phyloP scores from a whole-genome alignment of 2,113 vertebrate genomes.

The Neolamprologus caudopunctatus region DNA sequence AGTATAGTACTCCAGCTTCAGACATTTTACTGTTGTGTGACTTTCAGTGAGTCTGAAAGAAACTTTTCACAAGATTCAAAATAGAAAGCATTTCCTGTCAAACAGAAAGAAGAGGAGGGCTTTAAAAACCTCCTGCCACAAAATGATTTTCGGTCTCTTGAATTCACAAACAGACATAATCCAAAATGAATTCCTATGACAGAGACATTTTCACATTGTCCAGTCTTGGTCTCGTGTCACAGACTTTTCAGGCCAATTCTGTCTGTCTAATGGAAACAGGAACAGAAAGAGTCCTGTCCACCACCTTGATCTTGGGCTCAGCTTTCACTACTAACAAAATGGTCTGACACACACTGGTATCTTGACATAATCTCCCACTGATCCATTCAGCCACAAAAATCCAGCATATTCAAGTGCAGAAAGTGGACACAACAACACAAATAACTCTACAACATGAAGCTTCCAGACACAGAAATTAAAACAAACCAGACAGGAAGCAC shows the following conservation, averaged over 20 bases:
- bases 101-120: background rate
- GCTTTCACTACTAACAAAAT: background rate
- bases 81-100: background rate
- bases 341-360: background rate
- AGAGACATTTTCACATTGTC: background rate
- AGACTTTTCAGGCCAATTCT: background rate
- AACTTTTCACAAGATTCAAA: background rate
- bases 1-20: background rate
- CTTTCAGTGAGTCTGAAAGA: background rate
- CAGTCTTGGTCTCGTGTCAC: background rate
- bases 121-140: background rate
- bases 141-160: fast-evolving
- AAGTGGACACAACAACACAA: fast-evolving
- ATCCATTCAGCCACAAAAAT: background rate
- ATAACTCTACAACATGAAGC: background rate
- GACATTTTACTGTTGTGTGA: background rate
- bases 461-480: background rate
- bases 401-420: background rate
- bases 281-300: background rate
- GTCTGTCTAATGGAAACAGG: fast-evolving
- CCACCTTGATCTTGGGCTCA: background rate
- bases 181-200: background rate
- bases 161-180: background rate
- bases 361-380: background rate
- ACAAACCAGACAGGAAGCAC: background rate